Conservation (phyloP, 2,888 invertebrate species). For the Trichopria drosophilae region DNA sequence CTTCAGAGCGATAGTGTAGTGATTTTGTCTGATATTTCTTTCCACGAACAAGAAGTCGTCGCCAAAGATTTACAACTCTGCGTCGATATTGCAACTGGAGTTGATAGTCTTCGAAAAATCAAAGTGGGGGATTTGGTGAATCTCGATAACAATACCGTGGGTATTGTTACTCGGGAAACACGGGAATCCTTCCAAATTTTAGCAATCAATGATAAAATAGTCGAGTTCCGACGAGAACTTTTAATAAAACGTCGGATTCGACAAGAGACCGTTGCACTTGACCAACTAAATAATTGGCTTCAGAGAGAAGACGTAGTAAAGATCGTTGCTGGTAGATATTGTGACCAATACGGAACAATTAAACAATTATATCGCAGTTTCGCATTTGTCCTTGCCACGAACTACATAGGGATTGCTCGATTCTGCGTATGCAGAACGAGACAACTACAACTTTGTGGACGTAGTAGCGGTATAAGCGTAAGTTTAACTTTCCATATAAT, state of each 20-base stretch:
- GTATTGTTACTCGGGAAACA: conserved; percentile 66
- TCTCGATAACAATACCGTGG: conserved; percentile 63
- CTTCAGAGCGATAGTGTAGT: conserved; percentile 64
- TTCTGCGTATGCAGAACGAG: conserved; percentile 65
- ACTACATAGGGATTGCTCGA: conserved; percentile 66
- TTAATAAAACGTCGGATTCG: conserved; percentile 63
- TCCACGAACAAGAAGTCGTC: conserved; percentile 63
- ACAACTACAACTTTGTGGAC: conserved; percentile 62
- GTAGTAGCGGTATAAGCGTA: conserved; percentile 59
- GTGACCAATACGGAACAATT: conserved; percentile 63
- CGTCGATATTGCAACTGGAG: conserved; percentile 66
- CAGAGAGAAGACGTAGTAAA: conserved; percentile 64
- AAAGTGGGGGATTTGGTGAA: conserved; percentile 67
- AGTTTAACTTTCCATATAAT: too few relatives aligned
- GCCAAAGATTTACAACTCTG: conserved; percentile 65
- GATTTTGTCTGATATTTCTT: conserved; percentile 65
- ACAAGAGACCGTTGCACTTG: conserved; percentile 62
- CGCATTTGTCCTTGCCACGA: conserved; percentile 64
- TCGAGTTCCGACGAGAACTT: conserved; percentile 62
- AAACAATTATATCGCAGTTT: conserved; percentile 65
- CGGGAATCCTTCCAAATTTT: conserved; percentile 66
- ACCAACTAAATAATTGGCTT: conserved; percentile 64
- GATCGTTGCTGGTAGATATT: conserved; percentile 65
- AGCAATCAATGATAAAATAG: conserved; percentile 64
- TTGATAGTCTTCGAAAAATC: conserved; percentile 66